These are phyloP conservation scores for western clawed frog (Xenopus tropicalis) DNA, from an alignment of 2,113 vertebrate genomes.

Conservation along the genomic window UCB_Xtro_10.0 CM004446.2:93256501-93257000, in stretches of 20 bases:
- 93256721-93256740: accelerated
- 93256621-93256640: neutral
- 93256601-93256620: accelerated
- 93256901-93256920: no score
- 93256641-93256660: accelerated
- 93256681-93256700: neutral
- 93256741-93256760: constrained; percentile 76
- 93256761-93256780: constrained; percentile 79
- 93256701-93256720: neutral
- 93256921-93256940: neutral
- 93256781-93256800: constrained; percentile 79
- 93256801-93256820: constrained; percentile 51
- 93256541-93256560: constrained; percentile 55
- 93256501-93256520: constrained; percentile 94
- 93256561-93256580: constrained; percentile 73
- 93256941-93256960: constrained; percentile 62
- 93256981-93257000: constrained; percentile 92
- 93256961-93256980: constrained; percentile 66
- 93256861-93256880: no score
- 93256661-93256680: neutral
- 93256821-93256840: no score
- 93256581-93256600: constrained; percentile 47
- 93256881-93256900: no score
- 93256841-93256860: no score
- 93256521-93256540: constrained; percentile 61